Conservation (phyloP, 2,113 vertebrate genomes). For the Indicator indicator region DNA sequence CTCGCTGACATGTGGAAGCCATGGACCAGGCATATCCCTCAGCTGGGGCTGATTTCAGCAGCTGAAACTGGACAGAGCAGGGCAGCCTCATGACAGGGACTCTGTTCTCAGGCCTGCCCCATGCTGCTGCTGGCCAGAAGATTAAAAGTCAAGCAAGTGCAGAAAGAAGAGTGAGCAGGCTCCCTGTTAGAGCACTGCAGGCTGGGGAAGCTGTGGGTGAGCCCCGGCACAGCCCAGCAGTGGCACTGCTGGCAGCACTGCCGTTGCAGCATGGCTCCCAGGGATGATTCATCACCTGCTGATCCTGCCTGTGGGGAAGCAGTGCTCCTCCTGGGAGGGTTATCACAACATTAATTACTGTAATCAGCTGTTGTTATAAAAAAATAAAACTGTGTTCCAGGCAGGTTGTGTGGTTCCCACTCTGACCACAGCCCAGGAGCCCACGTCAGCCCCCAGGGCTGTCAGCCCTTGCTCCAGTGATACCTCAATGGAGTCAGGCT, state of each 20-base stretch:
- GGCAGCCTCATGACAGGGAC: background rate
- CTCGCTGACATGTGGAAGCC: accelerated
- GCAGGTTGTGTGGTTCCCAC: background rate
- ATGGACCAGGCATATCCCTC: background rate
- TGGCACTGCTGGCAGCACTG: background rate
- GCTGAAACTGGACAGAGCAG: accelerated
- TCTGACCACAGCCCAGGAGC: background rate
- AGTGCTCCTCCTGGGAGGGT: background rate
- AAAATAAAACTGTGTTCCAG: background rate
- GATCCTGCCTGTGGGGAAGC: background rate
- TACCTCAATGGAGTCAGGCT: background rate
- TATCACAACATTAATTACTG: background rate
- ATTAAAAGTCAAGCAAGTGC: background rate
- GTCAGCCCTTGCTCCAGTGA: background rate
- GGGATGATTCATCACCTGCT: accelerated
- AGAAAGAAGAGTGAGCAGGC: background rate
- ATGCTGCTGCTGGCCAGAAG: background rate
- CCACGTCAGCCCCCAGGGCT: background rate
- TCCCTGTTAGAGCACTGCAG: background rate
- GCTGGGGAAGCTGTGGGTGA: background rate
- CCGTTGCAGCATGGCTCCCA: accelerated
- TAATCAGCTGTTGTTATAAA: background rate
- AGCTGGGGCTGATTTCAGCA: background rate
- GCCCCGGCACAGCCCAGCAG: accelerated
- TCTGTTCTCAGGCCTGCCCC: background rate